A percentile compares a stretch with the other conserved stretches of the same genome.
Conservation (phyloP, 2,113 vertebrate species). For the Anthoscopus minutus region DNA sequence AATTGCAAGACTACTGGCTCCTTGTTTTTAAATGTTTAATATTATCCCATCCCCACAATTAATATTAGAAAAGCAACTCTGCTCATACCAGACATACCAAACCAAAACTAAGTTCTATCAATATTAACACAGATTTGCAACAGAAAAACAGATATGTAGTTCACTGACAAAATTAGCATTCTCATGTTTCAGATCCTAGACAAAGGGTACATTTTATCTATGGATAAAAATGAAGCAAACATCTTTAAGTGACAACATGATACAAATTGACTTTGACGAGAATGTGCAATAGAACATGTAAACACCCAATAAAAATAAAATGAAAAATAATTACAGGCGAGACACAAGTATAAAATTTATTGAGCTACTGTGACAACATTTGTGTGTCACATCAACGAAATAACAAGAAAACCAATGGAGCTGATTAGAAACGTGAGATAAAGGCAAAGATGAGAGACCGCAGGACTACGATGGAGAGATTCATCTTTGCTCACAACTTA, state of each 20-base stretch:
- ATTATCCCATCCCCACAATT: slow-evolving; percentile 17
- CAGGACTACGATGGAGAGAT: not conserved
- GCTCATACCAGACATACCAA: slow-evolving; percentile 24
- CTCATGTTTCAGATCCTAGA: not conserved
- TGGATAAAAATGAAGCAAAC: not conserved
- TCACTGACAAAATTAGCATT: slow-evolving; percentile 18
- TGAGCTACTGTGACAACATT: not conserved
- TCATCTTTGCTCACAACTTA: not conserved
- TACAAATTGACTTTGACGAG: not conserved
- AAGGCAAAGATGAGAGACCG: not conserved
- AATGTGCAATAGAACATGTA: not conserved
- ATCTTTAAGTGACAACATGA: not conserved
- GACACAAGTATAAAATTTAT: slow-evolving; percentile 29
- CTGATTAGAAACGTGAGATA: not conserved
- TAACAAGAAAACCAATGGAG: not conserved
- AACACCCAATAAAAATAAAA: slow-evolving; percentile 31
- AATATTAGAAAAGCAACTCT: not conserved
- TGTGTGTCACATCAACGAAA: not conserved
- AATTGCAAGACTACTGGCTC: slow-evolving; percentile 40
- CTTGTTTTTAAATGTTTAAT: slow-evolving; percentile 53
- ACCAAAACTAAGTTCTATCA: not conserved
- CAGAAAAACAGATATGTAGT: not conserved
- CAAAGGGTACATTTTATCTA: slow-evolving; percentile 2
- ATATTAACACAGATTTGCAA: not conserved
- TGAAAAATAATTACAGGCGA: slow-evolving; percentile 32